A percentile compares a stretch with the other conserved stretches of the same genome.
Evolutionary conservation across 2,888 invertebrate genomes (phyloP).

Genomic region (Mechanitis mazaeus): DNA sequence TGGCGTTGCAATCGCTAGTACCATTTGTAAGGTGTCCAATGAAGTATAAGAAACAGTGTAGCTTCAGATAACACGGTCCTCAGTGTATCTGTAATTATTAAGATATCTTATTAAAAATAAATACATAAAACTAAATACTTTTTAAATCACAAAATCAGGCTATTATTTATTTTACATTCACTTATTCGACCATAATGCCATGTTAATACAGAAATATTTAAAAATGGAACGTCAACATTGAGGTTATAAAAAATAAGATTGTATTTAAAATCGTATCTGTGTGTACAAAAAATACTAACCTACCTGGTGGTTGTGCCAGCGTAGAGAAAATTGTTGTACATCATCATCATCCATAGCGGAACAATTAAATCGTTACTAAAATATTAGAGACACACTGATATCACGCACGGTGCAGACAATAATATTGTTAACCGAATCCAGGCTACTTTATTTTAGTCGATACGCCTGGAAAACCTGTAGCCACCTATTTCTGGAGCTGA

Average conservation of each 20-base stretch:
- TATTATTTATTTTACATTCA: slow-evolving; percentile 3
- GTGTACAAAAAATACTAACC: slow-evolving; percentile 67
- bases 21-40: slow-evolving; percentile 34
- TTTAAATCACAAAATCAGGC: slow-evolving; percentile 12
- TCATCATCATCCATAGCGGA: slow-evolving; percentile 76
- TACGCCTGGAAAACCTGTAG: slow-evolving; percentile 78
- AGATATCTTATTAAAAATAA: slow-evolving; percentile 29
- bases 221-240: slow-evolving; percentile 14
- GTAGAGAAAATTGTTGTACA: slow-evolving; percentile 87
- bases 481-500: slow-evolving; percentile 78
- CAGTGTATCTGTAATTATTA: slow-evolving; percentile 36
- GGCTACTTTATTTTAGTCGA: slow-evolving; percentile 77
- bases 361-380: slow-evolving; percentile 42
- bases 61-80: slow-evolving; percentile 37
- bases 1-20: slow-evolving; percentile 30
- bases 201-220: slow-evolving; percentile 9
- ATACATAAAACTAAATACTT: slow-evolving; percentile 16
- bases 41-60: slow-evolving; percentile 29
- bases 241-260: slow-evolving; percentile 12
- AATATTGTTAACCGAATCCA: slow-evolving; percentile 76
- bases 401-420: slow-evolving; percentile 63
- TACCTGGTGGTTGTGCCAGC: slow-evolving; percentile 91
- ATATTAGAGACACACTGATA: slow-evolving; percentile 47
- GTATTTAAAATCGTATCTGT: slow-evolving; percentile 41
- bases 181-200: slow-evolving; percentile 8